Percentiles rank a stretch among this genome's conserved stretches.
Conservation (phyloP, 2,113 vertebrate species). For the Cryptotis parvus region DNA sequence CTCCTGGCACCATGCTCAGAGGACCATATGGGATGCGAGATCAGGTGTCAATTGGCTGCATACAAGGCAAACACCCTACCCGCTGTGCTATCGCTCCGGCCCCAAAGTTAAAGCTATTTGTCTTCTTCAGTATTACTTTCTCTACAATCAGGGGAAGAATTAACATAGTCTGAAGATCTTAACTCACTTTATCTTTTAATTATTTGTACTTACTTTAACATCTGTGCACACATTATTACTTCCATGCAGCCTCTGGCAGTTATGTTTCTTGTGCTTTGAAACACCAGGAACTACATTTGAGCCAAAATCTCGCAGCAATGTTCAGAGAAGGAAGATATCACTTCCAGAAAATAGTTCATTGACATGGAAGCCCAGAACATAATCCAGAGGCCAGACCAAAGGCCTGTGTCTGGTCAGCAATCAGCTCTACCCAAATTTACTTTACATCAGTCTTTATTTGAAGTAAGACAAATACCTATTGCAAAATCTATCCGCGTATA, state of each 20-base stretch:
- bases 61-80: too few relatives aligned
- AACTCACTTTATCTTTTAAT: slow-evolving; percentile 77
- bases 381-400: neutral
- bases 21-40: too few relatives aligned
- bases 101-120: too few relatives aligned
- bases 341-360: slow-evolving; percentile 1
- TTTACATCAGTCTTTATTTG: too few relatives aligned
- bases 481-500: neutral
- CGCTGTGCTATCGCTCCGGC: too few relatives aligned
- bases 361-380: neutral
- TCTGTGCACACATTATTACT: slow-evolving; percentile 73
- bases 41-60: too few relatives aligned
- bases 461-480: too few relatives aligned
- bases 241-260: slow-evolving; percentile 61
- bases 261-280: slow-evolving; percentile 13
- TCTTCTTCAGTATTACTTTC: slow-evolving; percentile 83
- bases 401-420: neutral
- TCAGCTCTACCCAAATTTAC: neutral
- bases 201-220: slow-evolving; percentile 79
- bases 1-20: too few relatives aligned
- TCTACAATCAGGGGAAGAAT: slow-evolving; percentile 74
- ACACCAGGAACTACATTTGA: neutral
- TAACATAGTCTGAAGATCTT: slow-evolving; percentile 75
- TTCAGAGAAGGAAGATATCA: slow-evolving; percentile 43
- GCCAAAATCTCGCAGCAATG: slow-evolving; percentile 33